Base-by-base conservation (phyloP, 1,140 invertebrate species). In the Meloidogyne hapla region DNA sequence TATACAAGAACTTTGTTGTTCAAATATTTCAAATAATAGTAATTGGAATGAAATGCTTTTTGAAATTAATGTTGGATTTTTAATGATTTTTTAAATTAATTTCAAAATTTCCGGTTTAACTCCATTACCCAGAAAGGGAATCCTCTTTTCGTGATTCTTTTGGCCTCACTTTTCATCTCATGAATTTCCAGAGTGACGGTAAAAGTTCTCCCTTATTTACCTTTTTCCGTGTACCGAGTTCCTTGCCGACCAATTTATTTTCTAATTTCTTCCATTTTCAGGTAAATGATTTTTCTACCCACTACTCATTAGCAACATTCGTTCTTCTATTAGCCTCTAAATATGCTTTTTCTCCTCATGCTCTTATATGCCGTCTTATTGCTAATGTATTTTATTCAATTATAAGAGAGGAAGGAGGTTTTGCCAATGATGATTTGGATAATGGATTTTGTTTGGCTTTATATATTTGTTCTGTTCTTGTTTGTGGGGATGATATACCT, bases 291-390 rank as follows among this genome's bases (percentile, higher is more conserved):
- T 67, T 56, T 40, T 61, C 71, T 21, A 73, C 62, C 9, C 81
- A 83, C 33, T 85, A 83, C 64, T 18, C 82, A 38, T 62, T 85
- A 26, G 69, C 76, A 4, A 83, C 83, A 0, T 83, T 83, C 62
- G 73, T 76, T 25, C 48, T 81, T 5, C 33, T 83, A 23, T 71
- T 83, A 6, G 82, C 83, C 5, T 81, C 82, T 25, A 85, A 83
- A 73, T 83, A 85, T 42, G 86, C 81, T 70, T 79, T 83, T 66
- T 78, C 78, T 23, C 56, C 64, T 28, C 83, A 83, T 65, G 69
- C 74, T 23, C 72, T 83, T 56, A 62, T 83, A 23, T 23, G 69
- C 26, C 69, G 81, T 3, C 56, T 83, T 21, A 68, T 85, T 45
- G 15, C 82, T 38, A 78, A 85, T 21, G 80, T 83, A 15, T 70